Evolutionary conservation across 2,797 vertebrate genomes (phyloP), one percentile per base, ranked within the genome.

Genomic region (Neosilurus mollespiculum): DNA sequence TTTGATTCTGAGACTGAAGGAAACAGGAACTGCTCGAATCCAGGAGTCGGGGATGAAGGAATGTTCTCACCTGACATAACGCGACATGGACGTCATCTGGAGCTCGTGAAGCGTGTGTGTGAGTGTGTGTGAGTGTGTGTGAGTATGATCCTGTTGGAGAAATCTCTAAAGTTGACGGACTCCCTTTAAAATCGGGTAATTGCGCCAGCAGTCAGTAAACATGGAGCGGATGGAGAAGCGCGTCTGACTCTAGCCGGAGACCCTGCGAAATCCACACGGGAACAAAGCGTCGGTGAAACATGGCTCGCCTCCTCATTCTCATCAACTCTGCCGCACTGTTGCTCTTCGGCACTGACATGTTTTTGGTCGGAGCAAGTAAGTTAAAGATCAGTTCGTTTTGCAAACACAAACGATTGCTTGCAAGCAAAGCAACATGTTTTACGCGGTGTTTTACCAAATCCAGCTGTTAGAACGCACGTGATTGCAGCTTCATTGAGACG

Each of bases 311-410:
- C 87, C 91, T 93, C 81, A 90, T 96, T 53, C 89, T 95, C 87
- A 87, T 96, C 85, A 95, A 95, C 92, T 96, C 95, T 82, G 94
- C 92, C 83, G 91, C 96, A 91, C 95, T 98, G 94, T 94, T 99
- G 93, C 95, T 98, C 90, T 95, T 98, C 91, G 95, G 95, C 89
- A 97, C 95, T 92, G 96, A 96, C 93, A 91, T 96, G 92, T 96
- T 97, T 90, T 91, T 97, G 85, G 96, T 97, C 64, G 94, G 92
- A 92, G 96, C 96, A 90, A 97, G 97, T 99, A 93, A 98, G 96
- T 96, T 81, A 69, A 37, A 43, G 16, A 80, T 80, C 59, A 72
- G 49, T 59, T 80, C 64, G 53, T 22, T 67, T 56, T 54, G 16
- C 2, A 56, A n/a, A 56, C 16, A 20, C 78, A 15, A 22, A 53